phyloP scores from a whole-genome alignment of 2,888 invertebrate species.

The Lasioglossum morio region DNA sequence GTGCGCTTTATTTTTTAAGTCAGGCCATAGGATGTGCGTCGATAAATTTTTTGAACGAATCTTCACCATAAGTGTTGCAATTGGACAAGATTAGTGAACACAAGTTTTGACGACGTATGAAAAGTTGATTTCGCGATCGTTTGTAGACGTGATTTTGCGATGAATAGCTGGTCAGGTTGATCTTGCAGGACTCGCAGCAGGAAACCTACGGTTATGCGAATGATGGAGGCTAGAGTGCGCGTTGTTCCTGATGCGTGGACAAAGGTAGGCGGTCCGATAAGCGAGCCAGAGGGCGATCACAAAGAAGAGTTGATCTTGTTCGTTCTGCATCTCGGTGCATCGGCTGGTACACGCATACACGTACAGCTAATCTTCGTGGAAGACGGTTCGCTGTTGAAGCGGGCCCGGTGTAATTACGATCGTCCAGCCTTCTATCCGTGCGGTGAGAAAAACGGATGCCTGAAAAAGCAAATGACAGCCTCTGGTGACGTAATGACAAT shows the following conservation, averaged over 20 bases:
- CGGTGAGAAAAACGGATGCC: conserved; percentile 74
- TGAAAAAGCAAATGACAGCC: conserved; percentile 73
- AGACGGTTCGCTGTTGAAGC: conserved; percentile 53
- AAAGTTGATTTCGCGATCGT: no score
- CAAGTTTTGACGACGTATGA: no score
- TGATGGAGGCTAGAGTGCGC: no score
- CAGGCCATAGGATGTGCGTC: not conserved
- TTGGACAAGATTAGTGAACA: no score
- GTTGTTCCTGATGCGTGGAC: not conserved
- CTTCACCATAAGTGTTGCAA: no score
- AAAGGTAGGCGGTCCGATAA: not conserved
- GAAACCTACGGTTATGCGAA: no score
- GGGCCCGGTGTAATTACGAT: conserved; percentile 64
- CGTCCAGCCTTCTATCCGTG: conserved; percentile 63
- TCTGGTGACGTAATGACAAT: conserved; percentile 77
- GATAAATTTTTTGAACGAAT: no score
- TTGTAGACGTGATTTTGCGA: no score
- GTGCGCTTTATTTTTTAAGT: no score
- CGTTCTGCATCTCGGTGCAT: not conserved
- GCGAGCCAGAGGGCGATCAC: not conserved
- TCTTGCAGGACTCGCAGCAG: no score
- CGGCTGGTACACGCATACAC: not conserved
- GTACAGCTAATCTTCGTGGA: conserved; percentile 39
- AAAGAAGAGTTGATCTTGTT: not conserved
- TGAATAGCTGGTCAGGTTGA: no score